Percentiles rank a stretch among this genome's conserved stretches.
These are phyloP conservation scores for Scaptodrosophila latifasciaeformis DNA, from an alignment of 2,888 invertebrate genomes.

Conservation along the genomic window DNA sequence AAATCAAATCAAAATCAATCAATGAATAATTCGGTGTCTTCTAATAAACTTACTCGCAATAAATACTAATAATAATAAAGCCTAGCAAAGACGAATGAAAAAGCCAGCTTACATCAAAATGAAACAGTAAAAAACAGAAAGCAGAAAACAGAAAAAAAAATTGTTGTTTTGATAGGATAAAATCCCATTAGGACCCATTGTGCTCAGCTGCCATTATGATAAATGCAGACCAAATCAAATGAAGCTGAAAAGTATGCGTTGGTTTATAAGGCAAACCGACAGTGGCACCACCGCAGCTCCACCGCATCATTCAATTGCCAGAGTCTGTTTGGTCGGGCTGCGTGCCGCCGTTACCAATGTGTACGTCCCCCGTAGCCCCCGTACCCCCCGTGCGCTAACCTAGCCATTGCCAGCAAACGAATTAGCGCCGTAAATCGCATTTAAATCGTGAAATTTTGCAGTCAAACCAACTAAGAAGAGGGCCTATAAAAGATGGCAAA, in stretches of 20 bases:
- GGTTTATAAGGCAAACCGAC: slow-evolving; percentile 37
- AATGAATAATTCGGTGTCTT: too few species aligned
- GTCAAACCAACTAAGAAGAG: slow-evolving; percentile 46
- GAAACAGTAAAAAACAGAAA: too few species aligned
- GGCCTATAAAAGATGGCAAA: too few species aligned
- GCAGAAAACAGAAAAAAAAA: too few species aligned
- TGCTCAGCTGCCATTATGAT: slow-evolving; percentile 47
- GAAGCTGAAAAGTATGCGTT: slow-evolving; percentile 54
- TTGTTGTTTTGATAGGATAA: slow-evolving; percentile 16
- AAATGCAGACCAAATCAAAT: slow-evolving; percentile 57
- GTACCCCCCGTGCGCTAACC: not conserved
- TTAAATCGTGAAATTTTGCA: slow-evolving; percentile 64
- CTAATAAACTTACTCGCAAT: too few species aligned
- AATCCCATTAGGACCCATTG: slow-evolving; percentile 47
- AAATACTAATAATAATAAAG: too few species aligned
- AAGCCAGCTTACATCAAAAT: too few species aligned
- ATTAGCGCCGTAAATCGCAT: slow-evolving; percentile 68
- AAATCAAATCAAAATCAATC: too few species aligned
- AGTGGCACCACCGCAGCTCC: slow-evolving; percentile 12
- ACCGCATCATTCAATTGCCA: slow-evolving; percentile 53
- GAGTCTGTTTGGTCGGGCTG: not conserved
- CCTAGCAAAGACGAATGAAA: too few species aligned
- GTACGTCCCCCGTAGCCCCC: not conserved
- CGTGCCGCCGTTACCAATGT: slow-evolving; percentile 1
- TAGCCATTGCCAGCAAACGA: slow-evolving; percentile 44